Base-by-base conservation (phyloP, 2,113 vertebrate genomes). In the Phrynocephalus versicolor region DNA sequence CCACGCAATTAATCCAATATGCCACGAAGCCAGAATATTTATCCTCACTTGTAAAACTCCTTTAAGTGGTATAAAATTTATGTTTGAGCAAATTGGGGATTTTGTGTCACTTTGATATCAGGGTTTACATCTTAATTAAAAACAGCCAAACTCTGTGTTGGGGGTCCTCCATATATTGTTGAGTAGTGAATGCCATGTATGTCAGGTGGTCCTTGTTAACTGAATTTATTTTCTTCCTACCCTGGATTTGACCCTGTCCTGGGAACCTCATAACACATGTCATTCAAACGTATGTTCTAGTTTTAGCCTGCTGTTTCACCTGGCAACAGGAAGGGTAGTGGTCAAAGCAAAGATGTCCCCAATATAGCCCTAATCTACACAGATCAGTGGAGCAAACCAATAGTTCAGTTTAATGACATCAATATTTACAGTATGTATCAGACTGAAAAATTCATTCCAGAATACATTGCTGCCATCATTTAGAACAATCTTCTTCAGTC, bases 191-290 rank as follows among this genome's bases (percentile, higher is more conserved):
- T 93, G 88, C 89, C 89, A 88, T 90, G 81, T 0, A 0, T 72
- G 84, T 86, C 88, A 93, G 88, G 81, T 94, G 91, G 86, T 93
- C 92, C 88, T 90, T 85, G 79, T 94, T 95, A 92, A 94, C 92
- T 91, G 90, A 91, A 92, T 69, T 79, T 86, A 89, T 82, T 89
- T 93, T 90, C 91, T 89, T 93, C 72, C 89, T 85, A 85, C 89
- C 92, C 85, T 78, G n/a, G 83, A 37, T 73, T 90, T 90, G 92
- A 80, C 86, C 71, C 64, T 84, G 60, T 81, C 33, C 83, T 91
- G 75, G 76, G 84, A 65, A 55, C 81, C 45, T 72, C 58, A 82
- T 82, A 82, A 41, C 58, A 18, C 4, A 73, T 83, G 80, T 27
- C 35, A 12, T 72, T 77, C 1, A 0, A 0, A 33, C 75, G 45